A percentile compares a stretch with the other conserved stretches of the same genome.
phyloP scores from a whole-genome alignment of 2,797 vertebrate species.

The Tragopan temminckii region DNA sequence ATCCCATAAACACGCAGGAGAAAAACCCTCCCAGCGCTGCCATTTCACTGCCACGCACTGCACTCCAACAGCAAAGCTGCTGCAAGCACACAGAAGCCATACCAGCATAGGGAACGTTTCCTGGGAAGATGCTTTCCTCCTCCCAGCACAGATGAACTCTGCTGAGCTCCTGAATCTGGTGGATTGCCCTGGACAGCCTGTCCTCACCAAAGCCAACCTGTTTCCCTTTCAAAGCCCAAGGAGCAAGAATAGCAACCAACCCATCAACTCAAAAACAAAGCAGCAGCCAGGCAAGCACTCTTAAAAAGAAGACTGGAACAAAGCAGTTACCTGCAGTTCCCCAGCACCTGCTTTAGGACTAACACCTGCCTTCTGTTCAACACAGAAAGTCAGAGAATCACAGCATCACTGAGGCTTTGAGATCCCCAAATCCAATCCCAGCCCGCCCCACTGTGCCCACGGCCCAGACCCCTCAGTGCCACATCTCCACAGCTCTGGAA shows the following conservation, averaged over 20 bases:
- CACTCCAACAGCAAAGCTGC: not conserved
- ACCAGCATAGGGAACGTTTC: fast-evolving
- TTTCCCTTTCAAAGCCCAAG: not conserved
- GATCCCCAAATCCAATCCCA: no score
- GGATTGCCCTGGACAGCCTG: fast-evolving
- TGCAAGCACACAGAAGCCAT: not conserved
- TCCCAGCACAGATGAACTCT: not conserved
- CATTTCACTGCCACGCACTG: not conserved
- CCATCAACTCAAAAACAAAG: not conserved
- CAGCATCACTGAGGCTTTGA: no score
- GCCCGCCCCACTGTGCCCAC: no score
- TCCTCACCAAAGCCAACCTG: not conserved
- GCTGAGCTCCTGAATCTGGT: fast-evolving
- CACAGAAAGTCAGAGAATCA: no score
- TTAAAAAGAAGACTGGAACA: not conserved
- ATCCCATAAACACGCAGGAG: not conserved
- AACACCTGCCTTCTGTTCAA: not conserved
- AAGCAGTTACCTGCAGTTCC: not conserved
- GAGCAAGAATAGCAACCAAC: not conserved
- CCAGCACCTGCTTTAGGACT: not conserved
- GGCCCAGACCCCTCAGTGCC: no score
- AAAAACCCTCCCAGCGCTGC: not conserved
- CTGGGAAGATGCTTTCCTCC: not conserved
- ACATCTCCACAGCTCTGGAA: no score
- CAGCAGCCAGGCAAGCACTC: not conserved